Evolutionary conservation across 2,888 invertebrate species (phyloP).

Genomic region (Chelonus formosanus): DNA sequence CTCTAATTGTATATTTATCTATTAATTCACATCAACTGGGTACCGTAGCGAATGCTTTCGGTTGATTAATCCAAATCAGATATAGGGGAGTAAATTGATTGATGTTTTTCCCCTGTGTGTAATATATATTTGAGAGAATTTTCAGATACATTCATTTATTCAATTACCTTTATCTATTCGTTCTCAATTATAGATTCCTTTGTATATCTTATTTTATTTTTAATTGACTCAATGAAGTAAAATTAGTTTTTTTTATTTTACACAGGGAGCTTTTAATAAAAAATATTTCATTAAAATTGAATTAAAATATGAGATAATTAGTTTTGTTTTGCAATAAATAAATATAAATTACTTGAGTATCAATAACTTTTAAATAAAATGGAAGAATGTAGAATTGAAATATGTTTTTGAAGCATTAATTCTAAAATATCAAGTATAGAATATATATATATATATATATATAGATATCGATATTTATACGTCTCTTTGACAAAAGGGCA

Average conservation of each 20-base stretch:
- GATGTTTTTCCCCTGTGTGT: constrained; percentile 44
- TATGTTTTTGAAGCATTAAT: no score
- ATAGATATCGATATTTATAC: constrained; percentile 36
- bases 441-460: constrained; percentile 14
- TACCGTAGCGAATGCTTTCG: constrained; percentile 38
- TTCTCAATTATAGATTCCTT: no score
- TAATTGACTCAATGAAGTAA: no score
- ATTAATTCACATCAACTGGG: constrained; percentile 62
- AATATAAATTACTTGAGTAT: no score
- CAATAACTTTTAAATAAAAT: no score
- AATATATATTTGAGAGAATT: constrained; percentile 8
- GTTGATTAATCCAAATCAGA: constrained; percentile 60
- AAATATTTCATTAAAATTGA: no score
- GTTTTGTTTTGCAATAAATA: no score
- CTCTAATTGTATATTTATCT: constrained; percentile 65
- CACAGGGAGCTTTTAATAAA: no score
- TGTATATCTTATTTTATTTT: no score
- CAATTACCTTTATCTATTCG: background rate
- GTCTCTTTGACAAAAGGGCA: constrained; percentile 43
- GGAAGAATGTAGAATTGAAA: no score
- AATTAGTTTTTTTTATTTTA: no score
- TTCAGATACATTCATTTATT: constrained; percentile 18
- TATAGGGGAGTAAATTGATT: constrained; percentile 62
- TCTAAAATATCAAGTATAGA: background rate
- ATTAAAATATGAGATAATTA: no score